Conservation (phyloP, 2,797 vertebrate genomes). For the Anguilla obscura region DNA sequence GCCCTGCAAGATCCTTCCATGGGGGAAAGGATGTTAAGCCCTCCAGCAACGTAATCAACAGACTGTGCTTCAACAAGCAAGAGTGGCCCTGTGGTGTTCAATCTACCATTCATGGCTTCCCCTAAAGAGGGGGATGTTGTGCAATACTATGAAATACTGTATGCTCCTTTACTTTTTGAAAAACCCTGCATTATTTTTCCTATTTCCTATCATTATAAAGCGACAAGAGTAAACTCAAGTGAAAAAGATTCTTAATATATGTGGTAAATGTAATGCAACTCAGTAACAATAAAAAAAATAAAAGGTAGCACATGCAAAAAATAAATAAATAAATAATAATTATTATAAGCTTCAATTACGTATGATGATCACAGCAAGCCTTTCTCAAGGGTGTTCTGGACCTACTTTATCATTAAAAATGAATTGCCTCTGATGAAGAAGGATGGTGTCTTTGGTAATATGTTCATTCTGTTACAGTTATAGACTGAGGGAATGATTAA, state of each 20-base stretch:
- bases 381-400: background rate
- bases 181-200: background rate
- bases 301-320: background rate
- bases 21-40: conserved; percentile 13
- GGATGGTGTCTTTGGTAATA: background rate
- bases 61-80: conserved; percentile 6
- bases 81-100: background rate
- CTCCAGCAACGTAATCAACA: conserved; percentile 17
- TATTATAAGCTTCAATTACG: background rate
- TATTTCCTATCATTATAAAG: background rate
- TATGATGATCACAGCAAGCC: background rate
- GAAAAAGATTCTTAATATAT: background rate
- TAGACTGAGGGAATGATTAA: background rate
- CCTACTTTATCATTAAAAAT: background rate
- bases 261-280: background rate
- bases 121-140: background rate
- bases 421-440: background rate
- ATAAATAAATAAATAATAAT: background rate
- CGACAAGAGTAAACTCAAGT: background rate
- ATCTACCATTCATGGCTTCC: background rate
- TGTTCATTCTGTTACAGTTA: background rate
- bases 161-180: background rate
- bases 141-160: background rate
- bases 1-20: background rate
- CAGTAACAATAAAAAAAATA: background rate